These are phyloP conservation scores for Plemyria rubiginata DNA, from an alignment of 2,888 invertebrate genomes.

Conservation along the genomic window DNA sequence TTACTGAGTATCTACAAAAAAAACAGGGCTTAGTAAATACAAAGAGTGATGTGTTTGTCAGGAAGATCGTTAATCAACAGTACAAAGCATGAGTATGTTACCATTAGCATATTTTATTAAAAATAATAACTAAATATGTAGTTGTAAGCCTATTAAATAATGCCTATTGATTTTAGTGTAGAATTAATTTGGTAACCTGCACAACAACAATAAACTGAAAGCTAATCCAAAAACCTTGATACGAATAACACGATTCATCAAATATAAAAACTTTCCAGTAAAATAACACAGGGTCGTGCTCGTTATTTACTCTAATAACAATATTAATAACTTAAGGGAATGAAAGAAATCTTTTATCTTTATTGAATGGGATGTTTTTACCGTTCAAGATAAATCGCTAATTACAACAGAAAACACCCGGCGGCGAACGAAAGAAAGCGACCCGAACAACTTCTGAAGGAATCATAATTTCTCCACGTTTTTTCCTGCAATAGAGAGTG, in stretches of 20 bases:
- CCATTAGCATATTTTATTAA: no score
- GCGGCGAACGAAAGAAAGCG: constrained; percentile 58
- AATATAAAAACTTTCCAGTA: not conserved
- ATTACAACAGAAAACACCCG: constrained; percentile 64
- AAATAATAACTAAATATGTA: no score
- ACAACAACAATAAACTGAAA: no score
- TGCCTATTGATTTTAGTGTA: no score
- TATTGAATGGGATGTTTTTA: constrained; percentile 73
- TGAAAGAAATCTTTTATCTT: constrained; percentile 72
- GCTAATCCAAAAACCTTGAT: no score
- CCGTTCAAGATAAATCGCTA: constrained; percentile 65
- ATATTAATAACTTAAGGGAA: constrained; percentile 61
- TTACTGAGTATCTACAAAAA: no score
- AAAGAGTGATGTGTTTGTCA: no score
- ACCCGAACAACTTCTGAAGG: constrained; percentile 48
- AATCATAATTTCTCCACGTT: constrained; percentile 40
- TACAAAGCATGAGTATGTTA: no score
- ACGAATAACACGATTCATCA: not conserved
- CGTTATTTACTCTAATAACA: constrained; percentile 68
- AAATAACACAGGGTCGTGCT: constrained; percentile 51
- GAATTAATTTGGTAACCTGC: no score
- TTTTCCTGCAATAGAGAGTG: not conserved
- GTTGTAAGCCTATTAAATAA: no score
- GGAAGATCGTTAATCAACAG: no score
- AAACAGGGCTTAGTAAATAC: no score